These are phyloP conservation scores for Gymnogyps californianus DNA, from an alignment of 2,113 vertebrate species.

Conservation along the genomic window DNA sequence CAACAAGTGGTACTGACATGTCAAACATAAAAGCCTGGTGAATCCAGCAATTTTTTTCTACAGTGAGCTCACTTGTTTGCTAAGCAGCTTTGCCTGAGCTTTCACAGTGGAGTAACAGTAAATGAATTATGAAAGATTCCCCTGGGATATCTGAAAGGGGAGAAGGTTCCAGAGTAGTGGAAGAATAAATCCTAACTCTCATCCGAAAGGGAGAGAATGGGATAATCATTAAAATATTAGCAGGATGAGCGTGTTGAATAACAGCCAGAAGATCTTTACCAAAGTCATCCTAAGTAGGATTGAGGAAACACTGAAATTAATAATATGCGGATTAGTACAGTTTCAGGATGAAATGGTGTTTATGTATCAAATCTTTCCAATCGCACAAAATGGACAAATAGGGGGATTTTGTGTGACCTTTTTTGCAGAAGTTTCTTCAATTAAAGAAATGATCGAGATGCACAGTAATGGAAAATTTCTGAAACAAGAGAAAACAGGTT, in stretches of 20 bases:
- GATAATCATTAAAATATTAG: constrained; percentile 64
- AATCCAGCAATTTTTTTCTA: not conserved
- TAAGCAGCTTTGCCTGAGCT: constrained; percentile 60
- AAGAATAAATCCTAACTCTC: constrained; percentile 62
- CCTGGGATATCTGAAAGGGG: constrained; percentile 53
- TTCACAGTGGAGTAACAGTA: constrained; percentile 26
- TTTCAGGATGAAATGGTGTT: constrained; percentile 21
- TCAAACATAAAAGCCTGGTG: constrained; percentile 32
- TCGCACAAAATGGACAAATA: not conserved
- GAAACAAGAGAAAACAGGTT: constrained; percentile 2
- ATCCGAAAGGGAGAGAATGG: constrained; percentile 43
- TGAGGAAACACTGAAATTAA: constrained; percentile 54
- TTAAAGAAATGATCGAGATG: not conserved
- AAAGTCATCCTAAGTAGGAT: constrained; percentile 57
- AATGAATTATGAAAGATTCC: constrained; percentile 58
- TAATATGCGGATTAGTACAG: constrained; percentile 42
- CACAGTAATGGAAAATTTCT: not conserved
- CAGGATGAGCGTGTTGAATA: constrained; percentile 46
- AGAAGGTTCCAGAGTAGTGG: constrained; percentile 50
- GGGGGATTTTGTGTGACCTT: not conserved
- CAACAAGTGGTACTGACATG: not conserved
- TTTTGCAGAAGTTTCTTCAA: not conserved
- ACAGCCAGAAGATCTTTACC: constrained; percentile 55
- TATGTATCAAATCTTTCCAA: not conserved
- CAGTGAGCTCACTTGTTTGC: constrained; percentile 48